Evolutionary conservation across 2,888 invertebrate genomes (phyloP).

Genomic region (Eustalomyia histrio): DNA sequence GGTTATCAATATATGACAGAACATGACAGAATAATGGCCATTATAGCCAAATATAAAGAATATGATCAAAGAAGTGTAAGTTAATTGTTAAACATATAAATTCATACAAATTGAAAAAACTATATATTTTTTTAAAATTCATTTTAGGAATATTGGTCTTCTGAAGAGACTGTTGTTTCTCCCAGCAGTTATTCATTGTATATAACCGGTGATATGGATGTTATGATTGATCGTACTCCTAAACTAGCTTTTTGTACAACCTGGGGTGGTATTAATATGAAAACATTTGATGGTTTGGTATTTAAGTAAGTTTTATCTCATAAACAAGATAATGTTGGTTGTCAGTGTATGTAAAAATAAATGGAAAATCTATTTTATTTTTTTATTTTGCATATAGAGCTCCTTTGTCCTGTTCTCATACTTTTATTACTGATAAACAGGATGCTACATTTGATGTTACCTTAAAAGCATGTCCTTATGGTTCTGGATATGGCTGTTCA

Average conservation of each 20-base stretch:
- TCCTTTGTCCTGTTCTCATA: constrained; percentile 87
- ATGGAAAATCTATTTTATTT: not conserved
- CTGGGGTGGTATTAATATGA: constrained; percentile 90
- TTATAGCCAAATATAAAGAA: constrained; percentile 72
- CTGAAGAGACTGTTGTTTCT: constrained; percentile 72
- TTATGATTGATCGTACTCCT: constrained; percentile 78
- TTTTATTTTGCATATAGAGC: no score
- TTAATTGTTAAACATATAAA: not conserved
- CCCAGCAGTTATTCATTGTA: constrained; percentile 74
- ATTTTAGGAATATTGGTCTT: constrained; percentile 77
- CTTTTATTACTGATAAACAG: constrained; percentile 85
- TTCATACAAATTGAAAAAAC: not conserved
- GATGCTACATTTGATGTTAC: constrained; percentile 87
- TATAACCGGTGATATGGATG: constrained; percentile 71
- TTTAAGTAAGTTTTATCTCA: constrained; percentile 81
- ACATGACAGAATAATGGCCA: constrained; percentile 69
- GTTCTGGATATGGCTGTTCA: constrained; percentile 81
- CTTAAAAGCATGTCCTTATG: constrained; percentile 81
- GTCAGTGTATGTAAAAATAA: no score
- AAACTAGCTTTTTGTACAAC: constrained; percentile 87
- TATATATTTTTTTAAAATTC: not conserved
- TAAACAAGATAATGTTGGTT: no score
- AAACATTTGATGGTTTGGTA: constrained; percentile 91
- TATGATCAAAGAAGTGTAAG: constrained; percentile 71
- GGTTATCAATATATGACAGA: constrained; percentile 69